Evolutionary conservation across 1,140 invertebrate genomes (phyloP).

Genomic region (Drosophila saltans): DNA sequence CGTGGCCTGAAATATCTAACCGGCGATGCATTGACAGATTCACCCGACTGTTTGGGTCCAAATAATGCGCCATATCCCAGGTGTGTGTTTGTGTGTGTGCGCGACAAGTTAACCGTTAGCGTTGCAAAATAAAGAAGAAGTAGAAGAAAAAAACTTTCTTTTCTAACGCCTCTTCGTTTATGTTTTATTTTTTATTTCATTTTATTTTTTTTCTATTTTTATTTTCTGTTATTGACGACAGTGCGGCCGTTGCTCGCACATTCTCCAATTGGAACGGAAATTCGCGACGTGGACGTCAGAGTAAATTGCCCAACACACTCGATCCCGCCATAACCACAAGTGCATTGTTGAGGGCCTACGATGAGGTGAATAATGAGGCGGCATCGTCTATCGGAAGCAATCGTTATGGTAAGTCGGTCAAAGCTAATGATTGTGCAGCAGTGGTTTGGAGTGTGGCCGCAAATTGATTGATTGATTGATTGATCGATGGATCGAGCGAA

Average conservation of each 20-base stretch:
- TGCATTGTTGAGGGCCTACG: constrained; percentile 87
- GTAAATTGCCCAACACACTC: constrained; percentile 85
- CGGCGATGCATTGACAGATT: constrained; percentile 92
- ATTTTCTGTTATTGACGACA: constrained; percentile 78
- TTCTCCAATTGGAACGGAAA: constrained; percentile 84
- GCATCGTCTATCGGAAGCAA: constrained; percentile 66
- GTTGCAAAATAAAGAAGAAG: constrained; percentile 27
- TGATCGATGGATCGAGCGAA: constrained; percentile 29
- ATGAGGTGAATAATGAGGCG: constrained; percentile 83
- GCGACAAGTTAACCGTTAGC: constrained; percentile 19
- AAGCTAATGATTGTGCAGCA: constrained; percentile 23
- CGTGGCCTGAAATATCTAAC: constrained; percentile 90
- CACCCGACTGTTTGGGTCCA: constrained; percentile 90
- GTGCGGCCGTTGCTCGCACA: constrained; percentile 86
- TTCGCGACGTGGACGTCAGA: constrained; percentile 81
- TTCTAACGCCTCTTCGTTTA: constrained; percentile 54
- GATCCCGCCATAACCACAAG: constrained; percentile 89
- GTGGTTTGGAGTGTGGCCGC: constrained; percentile 24
- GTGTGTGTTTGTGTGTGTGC: constrained; percentile 84
- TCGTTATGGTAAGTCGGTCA: constrained; percentile 82
- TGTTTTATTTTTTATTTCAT: neutral
- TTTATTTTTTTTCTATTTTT: constrained; percentile 52
- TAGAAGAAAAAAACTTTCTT: constrained; percentile 56
- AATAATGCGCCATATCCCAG: constrained; percentile 91
- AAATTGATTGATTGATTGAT: constrained; percentile 40